Conservation (phyloP, 1,140 invertebrate species). For the Papilio polyxenes region DNA sequence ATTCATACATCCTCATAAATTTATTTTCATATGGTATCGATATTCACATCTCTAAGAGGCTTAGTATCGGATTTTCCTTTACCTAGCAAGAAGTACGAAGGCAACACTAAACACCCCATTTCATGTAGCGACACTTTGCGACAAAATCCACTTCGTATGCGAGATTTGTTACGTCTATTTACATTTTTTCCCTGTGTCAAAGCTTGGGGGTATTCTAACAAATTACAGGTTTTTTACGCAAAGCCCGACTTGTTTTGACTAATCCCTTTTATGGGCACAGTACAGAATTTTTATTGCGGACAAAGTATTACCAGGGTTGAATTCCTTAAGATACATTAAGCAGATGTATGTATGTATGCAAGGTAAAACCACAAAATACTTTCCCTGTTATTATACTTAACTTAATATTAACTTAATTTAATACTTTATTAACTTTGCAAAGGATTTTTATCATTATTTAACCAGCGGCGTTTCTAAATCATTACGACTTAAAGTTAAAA, state of each 20-base stretch:
- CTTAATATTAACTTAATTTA: too few relatives aligned
- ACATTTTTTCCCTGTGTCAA: slow-evolving; percentile 42
- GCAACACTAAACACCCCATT: slow-evolving; percentile 22
- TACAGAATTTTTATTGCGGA: slow-evolving; percentile 13
- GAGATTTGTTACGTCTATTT: slow-evolving; percentile 45
- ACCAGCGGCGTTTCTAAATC: too few relatives aligned
- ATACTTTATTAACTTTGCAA: too few relatives aligned
- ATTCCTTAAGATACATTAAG: slow-evolving; percentile 8
- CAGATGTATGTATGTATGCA: background rate
- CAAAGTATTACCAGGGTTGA: background rate
- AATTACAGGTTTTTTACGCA: slow-evolving; percentile 28
- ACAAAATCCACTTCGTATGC: slow-evolving; percentile 46
- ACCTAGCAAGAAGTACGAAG: slow-evolving; percentile 10
- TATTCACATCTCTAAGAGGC: slow-evolving; percentile 8
- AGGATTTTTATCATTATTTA: too few relatives aligned
- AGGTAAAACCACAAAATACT: background rate
- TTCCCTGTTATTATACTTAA: background rate
- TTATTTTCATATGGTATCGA: background rate
- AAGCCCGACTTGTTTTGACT: slow-evolving; percentile 16
- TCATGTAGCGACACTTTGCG: slow-evolving; percentile 12
- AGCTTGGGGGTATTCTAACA: slow-evolving; percentile 19
- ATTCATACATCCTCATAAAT: background rate
- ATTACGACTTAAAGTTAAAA: too few relatives aligned
- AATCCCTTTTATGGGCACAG: slow-evolving; percentile 16
- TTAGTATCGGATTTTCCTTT: background rate